These are phyloP conservation scores for Cheilosia impressa DNA, from an alignment of 2,888 invertebrate species.

Conservation along the genomic window DNA sequence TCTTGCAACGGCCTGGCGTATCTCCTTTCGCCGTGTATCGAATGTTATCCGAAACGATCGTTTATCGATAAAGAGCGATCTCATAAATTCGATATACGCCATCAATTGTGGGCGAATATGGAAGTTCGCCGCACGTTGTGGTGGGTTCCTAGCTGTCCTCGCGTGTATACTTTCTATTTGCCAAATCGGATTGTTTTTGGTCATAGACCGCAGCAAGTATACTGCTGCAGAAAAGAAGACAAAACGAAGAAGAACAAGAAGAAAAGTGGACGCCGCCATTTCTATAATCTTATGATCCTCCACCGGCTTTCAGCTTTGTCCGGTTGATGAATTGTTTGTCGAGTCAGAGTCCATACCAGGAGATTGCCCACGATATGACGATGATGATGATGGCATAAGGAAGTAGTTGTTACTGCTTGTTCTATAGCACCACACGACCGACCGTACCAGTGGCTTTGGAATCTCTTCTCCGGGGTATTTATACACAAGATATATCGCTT, in stretches of 20 bases:
- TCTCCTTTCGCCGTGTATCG: slow-evolving; percentile 71
- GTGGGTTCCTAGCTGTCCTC: slow-evolving; percentile 5
- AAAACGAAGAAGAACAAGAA: slow-evolving; percentile 2
- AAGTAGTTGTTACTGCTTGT: slow-evolving; percentile 55
- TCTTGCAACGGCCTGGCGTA: slow-evolving; percentile 43
- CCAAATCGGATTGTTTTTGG: slow-evolving; percentile 72
- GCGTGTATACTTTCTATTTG: slow-evolving; percentile 62
- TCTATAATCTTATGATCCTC: slow-evolving; percentile 67
- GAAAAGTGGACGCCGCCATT: slow-evolving; percentile 39
- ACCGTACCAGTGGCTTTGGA: slow-evolving; percentile 12
- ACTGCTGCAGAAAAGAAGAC: not conserved
- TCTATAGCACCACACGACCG: slow-evolving; percentile 34
- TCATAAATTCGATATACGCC: slow-evolving; percentile 74
- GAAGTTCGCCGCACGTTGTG: slow-evolving; percentile 38
- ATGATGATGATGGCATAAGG: slow-evolving; percentile 51
- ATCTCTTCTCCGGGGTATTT: slow-evolving; percentile 43
- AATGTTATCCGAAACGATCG: slow-evolving; percentile 72
- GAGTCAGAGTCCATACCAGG: slow-evolving; percentile 63
- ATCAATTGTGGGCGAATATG: slow-evolving; percentile 74
- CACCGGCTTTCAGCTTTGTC: slow-evolving; percentile 69
- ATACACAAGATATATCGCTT: slow-evolving; percentile 60
- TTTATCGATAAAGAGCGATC: slow-evolving; percentile 74
- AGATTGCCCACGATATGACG: slow-evolving; percentile 49
- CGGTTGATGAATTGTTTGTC: slow-evolving; percentile 73
- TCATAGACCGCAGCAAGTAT: not conserved